Evolutionary conservation across 1,140 invertebrate species (phyloP).

Genomic region (Drosophila truncata): DNA sequence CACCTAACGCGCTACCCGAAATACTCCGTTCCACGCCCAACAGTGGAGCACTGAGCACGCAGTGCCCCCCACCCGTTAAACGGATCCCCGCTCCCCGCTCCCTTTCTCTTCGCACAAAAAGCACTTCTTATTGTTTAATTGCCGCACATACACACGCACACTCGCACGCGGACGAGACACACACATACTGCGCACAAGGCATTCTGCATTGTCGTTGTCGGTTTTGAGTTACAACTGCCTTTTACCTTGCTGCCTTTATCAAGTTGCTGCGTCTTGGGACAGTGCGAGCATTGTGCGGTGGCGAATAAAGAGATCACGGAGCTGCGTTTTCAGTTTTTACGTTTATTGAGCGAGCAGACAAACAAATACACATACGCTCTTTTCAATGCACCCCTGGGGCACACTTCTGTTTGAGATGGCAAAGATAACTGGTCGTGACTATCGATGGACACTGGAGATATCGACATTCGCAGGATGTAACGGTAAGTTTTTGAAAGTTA

Average conservation of each 20-base stretch:
- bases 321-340: slow-evolving; percentile 28
- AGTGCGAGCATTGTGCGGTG: slow-evolving; percentile 37
- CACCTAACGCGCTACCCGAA: slow-evolving; percentile 14
- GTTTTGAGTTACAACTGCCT: slow-evolving; percentile 67
- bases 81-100: slow-evolving; percentile 1
- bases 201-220: slow-evolving; percentile 43
- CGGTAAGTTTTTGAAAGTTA: too few relatives aligned
- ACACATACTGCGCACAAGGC: slow-evolving; percentile 38
- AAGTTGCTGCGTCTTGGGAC: slow-evolving; percentile 48
- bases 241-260: slow-evolving; percentile 72
- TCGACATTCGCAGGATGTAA: too few relatives aligned
- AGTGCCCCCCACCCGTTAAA: slow-evolving; percentile 28
- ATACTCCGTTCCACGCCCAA: slow-evolving; percentile 69
- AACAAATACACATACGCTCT: slow-evolving; percentile 47
- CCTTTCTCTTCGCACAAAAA: background rate
- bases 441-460: too few relatives aligned
- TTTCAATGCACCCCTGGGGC: too few relatives aligned
- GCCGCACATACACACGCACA: slow-evolving; percentile 44
- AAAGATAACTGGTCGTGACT: too few relatives aligned
- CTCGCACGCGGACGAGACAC: slow-evolving; percentile 29
- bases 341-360: slow-evolving; percentile 37
- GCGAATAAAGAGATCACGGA: slow-evolving; percentile 13
- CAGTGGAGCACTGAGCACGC: slow-evolving; percentile 33
- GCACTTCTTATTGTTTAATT: slow-evolving; percentile 72
- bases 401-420: too few relatives aligned